Percentiles rank a stretch among this genome's conserved stretches.
Conservation (phyloP, 2,113 vertebrate species). For the Uropsilus gracilis region DNA sequence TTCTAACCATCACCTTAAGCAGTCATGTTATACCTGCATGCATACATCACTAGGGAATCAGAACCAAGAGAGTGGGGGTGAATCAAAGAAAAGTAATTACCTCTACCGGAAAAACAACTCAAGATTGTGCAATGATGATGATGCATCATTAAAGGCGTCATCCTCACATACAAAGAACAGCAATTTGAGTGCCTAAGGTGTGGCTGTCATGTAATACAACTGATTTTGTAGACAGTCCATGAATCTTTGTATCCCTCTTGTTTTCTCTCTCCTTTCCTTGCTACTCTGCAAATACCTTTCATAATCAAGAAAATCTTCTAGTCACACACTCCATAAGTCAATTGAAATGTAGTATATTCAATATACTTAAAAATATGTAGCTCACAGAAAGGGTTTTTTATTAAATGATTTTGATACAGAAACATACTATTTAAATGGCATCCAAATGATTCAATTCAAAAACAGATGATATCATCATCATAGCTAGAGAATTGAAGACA, state of each 20-base stretch:
- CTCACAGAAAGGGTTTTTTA: not conserved
- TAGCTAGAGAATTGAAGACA: not conserved
- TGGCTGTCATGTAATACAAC: not conserved
- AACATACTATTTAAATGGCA: not conserved
- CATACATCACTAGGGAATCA: not conserved
- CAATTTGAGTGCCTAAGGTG: not conserved
- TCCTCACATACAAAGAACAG: slow-evolving; percentile 7
- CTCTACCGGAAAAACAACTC: slow-evolving; percentile 49
- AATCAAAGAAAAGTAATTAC: slow-evolving; percentile 65
- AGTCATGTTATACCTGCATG: not conserved
- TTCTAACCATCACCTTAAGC: not conserved
- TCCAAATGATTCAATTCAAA: not conserved
- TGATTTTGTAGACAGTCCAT: not conserved
- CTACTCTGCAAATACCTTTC: not conserved
- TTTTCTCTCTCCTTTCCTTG: not conserved
- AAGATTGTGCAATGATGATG: not conserved
- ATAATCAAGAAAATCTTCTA: not conserved
- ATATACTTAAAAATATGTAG: not conserved
- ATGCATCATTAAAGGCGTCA: not conserved
- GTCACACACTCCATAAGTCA: not conserved
- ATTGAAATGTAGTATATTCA: not conserved
- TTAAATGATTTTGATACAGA: not conserved
- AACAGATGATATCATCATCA: not conserved
- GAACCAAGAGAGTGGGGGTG: not conserved
- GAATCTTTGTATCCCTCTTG: not conserved